A percentile compares a stretch with the other conserved stretches of the same genome.
phyloP scores from a whole-genome alignment of 53 echinoderm and acorn worm species.

The Luidia sarsii region DNA sequence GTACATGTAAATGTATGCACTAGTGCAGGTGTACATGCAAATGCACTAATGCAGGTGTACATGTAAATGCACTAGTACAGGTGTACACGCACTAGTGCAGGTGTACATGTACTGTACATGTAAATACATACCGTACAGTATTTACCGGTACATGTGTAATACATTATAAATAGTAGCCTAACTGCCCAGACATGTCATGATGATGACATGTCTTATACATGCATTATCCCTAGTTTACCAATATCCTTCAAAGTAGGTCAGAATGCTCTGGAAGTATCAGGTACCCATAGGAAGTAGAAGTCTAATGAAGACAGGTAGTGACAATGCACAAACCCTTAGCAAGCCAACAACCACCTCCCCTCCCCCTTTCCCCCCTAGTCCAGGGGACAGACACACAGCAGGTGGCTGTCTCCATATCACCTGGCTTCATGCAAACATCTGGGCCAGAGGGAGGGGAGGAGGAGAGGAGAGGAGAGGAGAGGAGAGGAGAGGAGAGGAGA shows the following conservation, averaged over 20 bases:
- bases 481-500: no score
- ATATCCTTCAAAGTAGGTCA: no score
- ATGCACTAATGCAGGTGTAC: no score
- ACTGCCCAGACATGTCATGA: not conserved
- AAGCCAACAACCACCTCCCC: not conserved
- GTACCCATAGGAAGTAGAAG: not conserved
- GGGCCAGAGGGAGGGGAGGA: no score
- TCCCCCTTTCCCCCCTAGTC: not conserved
- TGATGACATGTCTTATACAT: not conserved
- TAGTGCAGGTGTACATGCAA: no score
- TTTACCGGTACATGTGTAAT: not conserved
- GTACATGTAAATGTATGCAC: no score
- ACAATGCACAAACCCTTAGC: conserved; percentile 15
- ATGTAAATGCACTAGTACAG: no score
- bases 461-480: no score
- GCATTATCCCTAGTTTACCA: no score
- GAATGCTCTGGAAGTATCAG: no score
- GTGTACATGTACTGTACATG: no score
- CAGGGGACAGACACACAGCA: conserved; percentile 20
- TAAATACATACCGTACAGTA: not conserved
- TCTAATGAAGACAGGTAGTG: conserved; percentile 21
- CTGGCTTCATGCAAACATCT: not conserved
- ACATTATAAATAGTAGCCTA: not conserved
- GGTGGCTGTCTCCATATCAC: conserved; percentile 4
- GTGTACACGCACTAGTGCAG: no score